A percentile compares a stretch with the other conserved stretches of the same genome.
These are phyloP conservation scores for Spodoptera exigua DNA, from an alignment of 2,888 invertebrate genomes.

Conservation along the genomic window DNA sequence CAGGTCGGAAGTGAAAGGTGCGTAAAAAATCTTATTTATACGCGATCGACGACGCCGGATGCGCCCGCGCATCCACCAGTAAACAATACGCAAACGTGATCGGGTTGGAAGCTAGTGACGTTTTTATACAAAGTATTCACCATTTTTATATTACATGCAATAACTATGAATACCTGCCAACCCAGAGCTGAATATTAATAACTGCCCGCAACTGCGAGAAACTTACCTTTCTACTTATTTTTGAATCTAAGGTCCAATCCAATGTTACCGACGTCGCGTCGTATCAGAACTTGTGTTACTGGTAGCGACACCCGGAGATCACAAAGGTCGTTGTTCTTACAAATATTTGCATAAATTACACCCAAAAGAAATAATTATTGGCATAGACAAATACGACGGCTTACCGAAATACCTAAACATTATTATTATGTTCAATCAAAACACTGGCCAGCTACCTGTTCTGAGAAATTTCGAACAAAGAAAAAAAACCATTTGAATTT, in stretches of 20 bases:
- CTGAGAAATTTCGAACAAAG: slow-evolving; percentile 67
- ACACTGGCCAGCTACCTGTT: slow-evolving; percentile 83
- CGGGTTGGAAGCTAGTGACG: slow-evolving; percentile 54
- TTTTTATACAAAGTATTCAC: slow-evolving; percentile 52
- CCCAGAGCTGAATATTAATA: background rate
- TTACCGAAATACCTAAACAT: slow-evolving; percentile 59
- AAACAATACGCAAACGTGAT: slow-evolving; percentile 72
- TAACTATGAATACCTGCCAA: slow-evolving; percentile 15
- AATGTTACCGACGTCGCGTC: background rate
- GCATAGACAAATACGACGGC: slow-evolving; percentile 56
- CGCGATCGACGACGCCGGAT: slow-evolving; percentile 72
- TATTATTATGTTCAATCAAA: slow-evolving; percentile 64
- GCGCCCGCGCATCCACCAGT: slow-evolving; percentile 60
- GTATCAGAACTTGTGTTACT: slow-evolving; percentile 40
- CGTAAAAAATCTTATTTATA: slow-evolving; percentile 78
- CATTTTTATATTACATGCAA: slow-evolving; percentile 49
- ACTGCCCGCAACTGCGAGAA: too few relatives aligned
- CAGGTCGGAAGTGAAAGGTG: slow-evolving; percentile 86
- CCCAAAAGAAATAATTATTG: slow-evolving; percentile 65
- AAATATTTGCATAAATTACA: slow-evolving; percentile 81
- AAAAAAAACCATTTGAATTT: slow-evolving; percentile 75
- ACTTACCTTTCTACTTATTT: too few relatives aligned
- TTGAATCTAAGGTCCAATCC: too few relatives aligned
- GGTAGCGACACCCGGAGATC: slow-evolving; percentile 62
- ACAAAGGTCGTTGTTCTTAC: slow-evolving; percentile 77